Percentiles rank a stretch among this genome's conserved stretches.
Conservation (phyloP, 2,888 invertebrate genomes). For the Zeuzera pyrina region DNA sequence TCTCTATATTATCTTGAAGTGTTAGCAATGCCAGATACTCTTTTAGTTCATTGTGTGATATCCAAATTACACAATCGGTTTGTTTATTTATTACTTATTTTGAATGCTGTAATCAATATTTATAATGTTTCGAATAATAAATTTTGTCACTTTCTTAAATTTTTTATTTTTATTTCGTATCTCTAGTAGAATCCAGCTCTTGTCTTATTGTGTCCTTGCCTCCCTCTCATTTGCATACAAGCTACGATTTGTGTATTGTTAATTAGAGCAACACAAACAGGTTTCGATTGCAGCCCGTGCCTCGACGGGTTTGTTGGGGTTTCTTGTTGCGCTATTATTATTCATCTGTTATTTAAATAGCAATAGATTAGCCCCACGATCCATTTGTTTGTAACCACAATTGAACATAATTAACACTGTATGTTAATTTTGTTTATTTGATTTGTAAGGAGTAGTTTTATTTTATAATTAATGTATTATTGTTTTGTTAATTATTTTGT, state of each 20-base stretch:
- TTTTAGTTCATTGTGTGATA: no score
- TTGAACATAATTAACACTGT: conserved; percentile 61
- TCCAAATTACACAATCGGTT: no score
- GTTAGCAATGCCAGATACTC: no score
- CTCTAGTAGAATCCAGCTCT: conserved; percentile 27
- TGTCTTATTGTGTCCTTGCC: conserved; percentile 19
- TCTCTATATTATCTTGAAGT: no score
- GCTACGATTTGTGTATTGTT: conserved; percentile 73
- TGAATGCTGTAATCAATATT: no score
- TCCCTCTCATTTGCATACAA: conserved; percentile 65
- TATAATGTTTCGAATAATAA: no score
- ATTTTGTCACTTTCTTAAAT: no score
- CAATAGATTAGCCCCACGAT: conserved; percentile 50
- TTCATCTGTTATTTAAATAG: conserved; percentile 69
- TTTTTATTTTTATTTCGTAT: conserved; percentile 30
- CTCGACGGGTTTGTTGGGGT: conserved; percentile 37
- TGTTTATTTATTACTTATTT: no score
- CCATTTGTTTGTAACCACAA: conserved; percentile 31
- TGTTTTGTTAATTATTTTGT: no score
- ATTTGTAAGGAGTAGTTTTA: conserved; percentile 25
- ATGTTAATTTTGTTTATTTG: conserved; percentile 53
- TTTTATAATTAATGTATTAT: conserved; percentile 1
- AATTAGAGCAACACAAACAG: conserved; percentile 69
- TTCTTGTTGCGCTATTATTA: conserved; percentile 62
- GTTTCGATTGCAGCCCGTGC: conserved; percentile 48